Conservation (phyloP, 2,113 vertebrate genomes). For the Lophotis ruficrista region DNA sequence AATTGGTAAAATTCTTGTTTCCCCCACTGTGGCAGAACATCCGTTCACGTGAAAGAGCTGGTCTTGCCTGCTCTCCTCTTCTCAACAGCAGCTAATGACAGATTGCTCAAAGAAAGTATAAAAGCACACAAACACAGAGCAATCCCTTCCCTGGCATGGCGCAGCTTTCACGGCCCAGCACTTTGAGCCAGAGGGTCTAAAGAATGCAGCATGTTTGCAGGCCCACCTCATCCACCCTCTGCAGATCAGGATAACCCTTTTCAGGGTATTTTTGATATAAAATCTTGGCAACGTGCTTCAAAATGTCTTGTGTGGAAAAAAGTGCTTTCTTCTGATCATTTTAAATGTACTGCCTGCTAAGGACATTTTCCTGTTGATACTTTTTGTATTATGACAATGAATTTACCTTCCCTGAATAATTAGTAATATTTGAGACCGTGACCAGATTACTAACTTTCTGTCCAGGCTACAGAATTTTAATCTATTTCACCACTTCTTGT, state of each 20-base stretch:
- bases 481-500: neutral
- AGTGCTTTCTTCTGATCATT: neutral
- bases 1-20: neutral
- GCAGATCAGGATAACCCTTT: neutral
- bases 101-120: neutral
- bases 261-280: neutral
- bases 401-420: neutral
- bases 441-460: neutral
- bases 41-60: neutral
- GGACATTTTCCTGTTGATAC: neutral
- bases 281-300: neutral
- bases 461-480: neutral
- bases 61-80: neutral
- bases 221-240: neutral
- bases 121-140: neutral
- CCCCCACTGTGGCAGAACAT: neutral
- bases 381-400: neutral
- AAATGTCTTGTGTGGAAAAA: neutral
- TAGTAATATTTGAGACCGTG: neutral
- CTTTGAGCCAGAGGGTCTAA: neutral
- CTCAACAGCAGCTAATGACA: neutral
- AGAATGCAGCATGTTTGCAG: neutral
- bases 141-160: rapidly evolving
- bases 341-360: neutral
- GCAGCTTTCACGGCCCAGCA: neutral